Evolutionary conservation across 2,113 vertebrate species (phyloP).

Genomic region (Platichthys flesus): DNA sequence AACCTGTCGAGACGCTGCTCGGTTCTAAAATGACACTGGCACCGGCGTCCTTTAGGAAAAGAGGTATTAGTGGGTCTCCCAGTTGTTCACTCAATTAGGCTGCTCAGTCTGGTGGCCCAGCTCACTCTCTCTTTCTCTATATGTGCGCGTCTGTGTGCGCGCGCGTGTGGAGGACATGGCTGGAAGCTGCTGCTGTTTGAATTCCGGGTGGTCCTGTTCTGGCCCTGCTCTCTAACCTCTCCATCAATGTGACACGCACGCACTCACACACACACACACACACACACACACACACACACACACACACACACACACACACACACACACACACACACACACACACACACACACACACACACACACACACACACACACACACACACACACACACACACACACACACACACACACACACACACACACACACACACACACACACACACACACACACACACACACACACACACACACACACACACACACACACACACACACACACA

Average conservation of each 20-base stretch:
- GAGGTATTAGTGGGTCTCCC: conserved; percentile 49
- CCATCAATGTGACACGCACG: conserved; percentile 75
- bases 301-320: not conserved
- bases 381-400: conserved; percentile 51
- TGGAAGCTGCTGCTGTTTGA: conserved; percentile 79
- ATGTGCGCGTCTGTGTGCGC: conserved; percentile 37
- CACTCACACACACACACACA: conserved; percentile 19
- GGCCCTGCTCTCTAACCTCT: conserved; percentile 81
- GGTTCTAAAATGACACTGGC: not conserved
- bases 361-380: conserved; percentile 50
- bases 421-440: conserved; percentile 45
- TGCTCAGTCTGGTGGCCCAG: conserved; percentile 62
- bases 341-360: conserved; percentile 51
- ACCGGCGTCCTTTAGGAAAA: not conserved
- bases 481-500: conserved; percentile 51
- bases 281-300: not conserved
- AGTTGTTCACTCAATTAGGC: conserved; percentile 78
- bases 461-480: conserved; percentile 48
- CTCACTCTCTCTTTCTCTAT: conserved; percentile 35
- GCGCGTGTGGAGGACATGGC: conserved; percentile 67
- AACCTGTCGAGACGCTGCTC: not conserved
- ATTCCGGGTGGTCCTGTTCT: conserved; percentile 81
- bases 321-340: not conserved
- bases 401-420: conserved; percentile 49
- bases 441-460: conserved; percentile 44